A percentile compares a stretch with the other conserved stretches of the same genome.
Evolutionary conservation across 2,797 vertebrate species (phyloP).

Genomic region (Diplodus puntazzo): DNA sequence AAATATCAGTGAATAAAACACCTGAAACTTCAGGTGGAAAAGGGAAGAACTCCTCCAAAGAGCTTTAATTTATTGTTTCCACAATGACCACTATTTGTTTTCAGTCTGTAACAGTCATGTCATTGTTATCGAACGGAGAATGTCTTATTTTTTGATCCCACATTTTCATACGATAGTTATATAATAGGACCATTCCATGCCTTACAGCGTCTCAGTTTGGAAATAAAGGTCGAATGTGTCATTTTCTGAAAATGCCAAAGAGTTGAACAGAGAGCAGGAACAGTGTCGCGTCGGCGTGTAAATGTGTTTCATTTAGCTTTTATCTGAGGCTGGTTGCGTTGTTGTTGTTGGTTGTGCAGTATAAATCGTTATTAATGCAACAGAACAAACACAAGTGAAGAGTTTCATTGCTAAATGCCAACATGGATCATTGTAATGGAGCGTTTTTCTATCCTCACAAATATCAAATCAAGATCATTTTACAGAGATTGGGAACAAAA

Average conservation of each 20-base stretch:
- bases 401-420: slow-evolving; percentile 22
- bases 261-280: slow-evolving; percentile 39
- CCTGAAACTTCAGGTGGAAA: not conserved
- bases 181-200: slow-evolving; percentile 34
- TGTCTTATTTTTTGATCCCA: slow-evolving; percentile 29
- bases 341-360: not conserved
- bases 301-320: not conserved
- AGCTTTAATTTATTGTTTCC: slow-evolving; percentile 2
- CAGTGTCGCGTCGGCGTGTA: not conserved
- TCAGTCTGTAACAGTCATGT: not conserved
- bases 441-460: not conserved
- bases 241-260: slow-evolving; percentile 67
- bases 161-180: not conserved
- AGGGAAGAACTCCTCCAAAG: not conserved
- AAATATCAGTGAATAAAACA: not conserved
- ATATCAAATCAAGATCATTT: not conserved
- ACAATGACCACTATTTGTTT: not conserved
- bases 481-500: too few relatives aligned
- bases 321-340: not conserved
- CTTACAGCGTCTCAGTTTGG: slow-evolving; percentile 42
- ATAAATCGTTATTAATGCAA: not conserved
- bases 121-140: slow-evolving; percentile 15
- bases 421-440: not conserved
- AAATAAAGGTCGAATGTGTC: slow-evolving; percentile 51
- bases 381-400: slow-evolving; percentile 1